Evolutionary conservation across 2,888 invertebrate genomes (phyloP).

Genomic region (Ectemnius cavifrons): DNA sequence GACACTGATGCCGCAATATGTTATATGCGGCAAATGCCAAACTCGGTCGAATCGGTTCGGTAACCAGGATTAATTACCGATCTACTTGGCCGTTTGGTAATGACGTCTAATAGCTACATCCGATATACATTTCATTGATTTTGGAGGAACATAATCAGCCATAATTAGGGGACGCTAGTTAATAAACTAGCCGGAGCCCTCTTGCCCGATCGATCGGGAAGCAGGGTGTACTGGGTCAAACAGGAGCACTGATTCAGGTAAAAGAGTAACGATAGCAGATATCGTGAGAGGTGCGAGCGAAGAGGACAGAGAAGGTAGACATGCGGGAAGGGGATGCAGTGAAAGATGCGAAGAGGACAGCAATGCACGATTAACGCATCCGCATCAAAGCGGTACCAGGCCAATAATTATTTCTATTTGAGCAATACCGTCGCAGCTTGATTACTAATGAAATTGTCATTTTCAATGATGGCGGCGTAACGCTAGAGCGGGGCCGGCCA

Average conservation of each 20-base stretch:
- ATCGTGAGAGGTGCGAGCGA: conserved; percentile 16
- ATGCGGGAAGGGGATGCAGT: background rate
- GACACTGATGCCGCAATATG: background rate
- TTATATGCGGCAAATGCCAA: background rate
- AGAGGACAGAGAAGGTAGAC: background rate
- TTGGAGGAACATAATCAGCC: conserved; percentile 36
- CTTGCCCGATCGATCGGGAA: conserved; percentile 46
- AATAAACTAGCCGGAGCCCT: conserved; percentile 46
- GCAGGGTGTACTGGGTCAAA: conserved; percentile 29
- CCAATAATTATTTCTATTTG: conserved; percentile 69
- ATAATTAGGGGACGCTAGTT: conserved; percentile 49
- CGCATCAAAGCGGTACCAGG: conserved; percentile 10
- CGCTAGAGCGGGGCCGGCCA: conserved; percentile 10
- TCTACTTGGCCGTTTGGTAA: conserved; percentile 37
- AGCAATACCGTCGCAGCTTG: conserved; percentile 65
- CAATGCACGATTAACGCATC: background rate
- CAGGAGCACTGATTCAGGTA: conserved; percentile 28
- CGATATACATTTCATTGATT: conserved; percentile 34
- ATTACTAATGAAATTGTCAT: conserved; percentile 72
- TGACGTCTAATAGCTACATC: conserved; percentile 28
- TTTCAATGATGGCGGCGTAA: conserved; percentile 59
- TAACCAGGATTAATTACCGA: conserved; percentile 37
- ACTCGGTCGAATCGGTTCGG: background rate
- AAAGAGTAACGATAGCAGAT: conserved; percentile 12
- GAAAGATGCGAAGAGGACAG: conserved; percentile 7